These are phyloP conservation scores for Podiceps cristatus DNA, from an alignment of 2,113 vertebrate genomes.

Conservation along the genomic window DNA sequence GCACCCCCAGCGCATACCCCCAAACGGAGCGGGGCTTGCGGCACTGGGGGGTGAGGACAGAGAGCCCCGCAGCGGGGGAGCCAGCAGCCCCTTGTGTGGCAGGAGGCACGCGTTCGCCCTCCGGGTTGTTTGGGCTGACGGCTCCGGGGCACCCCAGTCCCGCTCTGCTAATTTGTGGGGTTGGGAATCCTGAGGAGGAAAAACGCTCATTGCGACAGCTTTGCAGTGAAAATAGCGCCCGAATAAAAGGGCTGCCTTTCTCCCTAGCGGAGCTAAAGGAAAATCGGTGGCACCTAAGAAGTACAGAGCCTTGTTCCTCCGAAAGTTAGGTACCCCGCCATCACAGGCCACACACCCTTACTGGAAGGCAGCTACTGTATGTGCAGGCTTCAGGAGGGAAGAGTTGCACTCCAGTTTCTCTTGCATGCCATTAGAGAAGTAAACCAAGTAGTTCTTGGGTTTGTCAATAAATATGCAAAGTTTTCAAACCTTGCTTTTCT, in stretches of 20 bases:
- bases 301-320: neutral
- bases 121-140: neutral
- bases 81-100: neutral
- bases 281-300: neutral
- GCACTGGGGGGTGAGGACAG: accelerated
- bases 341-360: neutral
- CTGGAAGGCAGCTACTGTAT: neutral
- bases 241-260: neutral
- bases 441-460: neutral
- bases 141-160: neutral
- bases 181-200: neutral
- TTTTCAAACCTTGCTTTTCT: neutral
- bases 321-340: neutral
- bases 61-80: accelerated
- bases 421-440: neutral
- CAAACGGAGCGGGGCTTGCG: accelerated
- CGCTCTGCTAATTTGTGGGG: neutral
- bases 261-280: neutral
- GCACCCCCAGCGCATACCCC: too few relatives aligned
- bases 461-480: neutral
- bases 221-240: neutral
- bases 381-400: neutral
- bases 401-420: neutral
- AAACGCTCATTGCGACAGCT: neutral
- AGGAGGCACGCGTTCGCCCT: accelerated